A percentile compares a stretch with the other conserved stretches of the same genome.
Conservation (phyloP, 2,888 invertebrate species). For the Scaptodrosophila latifasciaeformis region DNA sequence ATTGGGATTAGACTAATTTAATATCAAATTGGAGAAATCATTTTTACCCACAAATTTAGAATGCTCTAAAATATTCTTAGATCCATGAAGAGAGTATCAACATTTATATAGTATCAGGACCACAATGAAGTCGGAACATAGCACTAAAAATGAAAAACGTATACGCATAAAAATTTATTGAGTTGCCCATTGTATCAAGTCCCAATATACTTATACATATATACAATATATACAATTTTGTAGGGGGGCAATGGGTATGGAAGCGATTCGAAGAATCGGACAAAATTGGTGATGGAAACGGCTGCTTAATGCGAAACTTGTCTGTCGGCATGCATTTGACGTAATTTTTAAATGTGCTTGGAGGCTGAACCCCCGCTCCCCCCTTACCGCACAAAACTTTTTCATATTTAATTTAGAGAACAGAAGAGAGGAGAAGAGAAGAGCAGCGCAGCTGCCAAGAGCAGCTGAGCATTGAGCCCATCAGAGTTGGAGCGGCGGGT, state of each 20-base stretch:
- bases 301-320: slow-evolving; percentile 50
- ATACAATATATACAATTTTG: neutral
- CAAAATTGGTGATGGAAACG: neutral
- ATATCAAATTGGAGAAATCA: no score
- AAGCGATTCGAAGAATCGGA: no score
- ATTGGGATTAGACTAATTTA: no score
- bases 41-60: no score
- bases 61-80: no score
- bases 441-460: neutral
- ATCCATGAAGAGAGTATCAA: no score
- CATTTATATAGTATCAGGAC: no score
- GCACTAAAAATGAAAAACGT: slow-evolving; percentile 7
- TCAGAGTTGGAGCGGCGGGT: neutral
- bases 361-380: slow-evolving; percentile 26
- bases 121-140: neutral
- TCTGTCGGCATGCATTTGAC: slow-evolving; percentile 40
- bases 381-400: slow-evolving; percentile 37
- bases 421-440: no score
- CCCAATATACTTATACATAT: neutral
- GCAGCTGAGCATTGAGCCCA: slow-evolving; percentile 5
- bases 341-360: slow-evolving; percentile 59
- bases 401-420: slow-evolving; percentile 64
- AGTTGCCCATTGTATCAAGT: slow-evolving; percentile 11
- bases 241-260: neutral
- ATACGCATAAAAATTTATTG: slow-evolving; percentile 34